Evolutionary conservation across 2,797 vertebrate genomes (phyloP), one percentile per base, ranked within the genome.

Genomic region (Ambastaia sidthimunki): DNA sequence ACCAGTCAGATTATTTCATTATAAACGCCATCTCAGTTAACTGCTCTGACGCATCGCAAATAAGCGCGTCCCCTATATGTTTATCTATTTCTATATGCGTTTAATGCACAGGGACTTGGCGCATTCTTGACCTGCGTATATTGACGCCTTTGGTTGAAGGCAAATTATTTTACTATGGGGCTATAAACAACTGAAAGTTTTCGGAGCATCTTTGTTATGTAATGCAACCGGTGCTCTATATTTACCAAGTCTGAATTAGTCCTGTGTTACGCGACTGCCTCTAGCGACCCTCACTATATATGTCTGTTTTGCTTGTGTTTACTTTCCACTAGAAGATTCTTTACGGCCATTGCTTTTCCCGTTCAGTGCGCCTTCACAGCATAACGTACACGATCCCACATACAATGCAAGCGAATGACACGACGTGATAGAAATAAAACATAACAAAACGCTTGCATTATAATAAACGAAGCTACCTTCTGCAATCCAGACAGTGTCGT

Each of bases 181-280:
- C 55, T 89, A 90, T 92, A 88, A 93, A 92, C 90, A 93, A 87
- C 76, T 47, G 76, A 78, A 75, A 70, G 71, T 34, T 84, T 41
- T 41, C 37, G 66, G 48, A 73, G 79, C 41, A 83, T 85, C 69
- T 41, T 71, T 31, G 80, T 92, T 92, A 93, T 86, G 85, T 92
- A 91, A 92, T 84, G 41, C 69, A 59, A 82, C 83, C 85, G 86
- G 84, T 89, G 89, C 50, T 86, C 87, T 90, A 88, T 93, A 91
- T 91, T 89, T 89, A 88, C 84, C 84, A 74, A 75, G 83, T 62
- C 13, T 84, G 86, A 85, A 86, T 86, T 84, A 88, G 85, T 86
- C 86, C 88, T 25, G 83, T 67, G 79, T 74, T 19, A 55, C 77
- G 55, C 52, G 62, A 81, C 60, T 77, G 83, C 83, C 86, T 79